Evolutionary conservation across 2,888 invertebrate species (phyloP).

Genomic region (Hypena proboscidalis): DNA sequence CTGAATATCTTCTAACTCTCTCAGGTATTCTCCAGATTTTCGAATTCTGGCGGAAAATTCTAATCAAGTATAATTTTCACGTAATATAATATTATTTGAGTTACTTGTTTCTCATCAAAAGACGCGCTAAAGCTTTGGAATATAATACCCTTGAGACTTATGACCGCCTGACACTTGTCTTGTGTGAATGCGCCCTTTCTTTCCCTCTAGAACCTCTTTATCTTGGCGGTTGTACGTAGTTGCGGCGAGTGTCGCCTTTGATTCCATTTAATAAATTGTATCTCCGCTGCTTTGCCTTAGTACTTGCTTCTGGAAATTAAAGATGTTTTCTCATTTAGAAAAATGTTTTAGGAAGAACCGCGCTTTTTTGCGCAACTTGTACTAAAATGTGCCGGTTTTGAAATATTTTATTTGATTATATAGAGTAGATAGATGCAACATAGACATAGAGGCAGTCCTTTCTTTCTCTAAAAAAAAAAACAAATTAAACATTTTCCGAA

Average conservation of each 20-base stretch:
- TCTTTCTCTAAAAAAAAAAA: no score
- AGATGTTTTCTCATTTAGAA: not conserved
- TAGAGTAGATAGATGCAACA: no score
- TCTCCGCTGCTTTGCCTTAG: conserved; percentile 5
- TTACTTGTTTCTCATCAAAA: conserved; percentile 1
- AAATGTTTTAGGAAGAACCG: no score
- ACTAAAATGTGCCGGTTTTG: no score
- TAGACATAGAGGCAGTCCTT: no score
- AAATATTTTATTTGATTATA: no score
- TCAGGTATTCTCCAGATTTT: no score
- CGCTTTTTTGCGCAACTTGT: no score
- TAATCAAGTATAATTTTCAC: not conserved
- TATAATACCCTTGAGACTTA: conserved; percentile 17
- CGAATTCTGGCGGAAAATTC: no score
- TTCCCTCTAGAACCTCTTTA: conserved; percentile 5
- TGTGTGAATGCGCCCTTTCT: conserved; percentile 7
- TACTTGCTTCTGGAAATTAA: conserved; percentile 5
- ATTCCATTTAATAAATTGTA: conserved; percentile 15
- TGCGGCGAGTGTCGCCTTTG: conserved; percentile 16
- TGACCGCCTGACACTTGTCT: not conserved
- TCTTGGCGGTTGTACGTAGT: conserved; percentile 15
- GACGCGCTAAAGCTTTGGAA: conserved; percentile 2
- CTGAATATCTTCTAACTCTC: no score
- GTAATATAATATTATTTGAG: conserved; percentile 4
- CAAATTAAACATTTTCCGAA: no score